These are phyloP conservation scores for Onychostruthus taczanowskii DNA, from an alignment of 2,113 vertebrate genomes.

Conservation along the genomic window DNA sequence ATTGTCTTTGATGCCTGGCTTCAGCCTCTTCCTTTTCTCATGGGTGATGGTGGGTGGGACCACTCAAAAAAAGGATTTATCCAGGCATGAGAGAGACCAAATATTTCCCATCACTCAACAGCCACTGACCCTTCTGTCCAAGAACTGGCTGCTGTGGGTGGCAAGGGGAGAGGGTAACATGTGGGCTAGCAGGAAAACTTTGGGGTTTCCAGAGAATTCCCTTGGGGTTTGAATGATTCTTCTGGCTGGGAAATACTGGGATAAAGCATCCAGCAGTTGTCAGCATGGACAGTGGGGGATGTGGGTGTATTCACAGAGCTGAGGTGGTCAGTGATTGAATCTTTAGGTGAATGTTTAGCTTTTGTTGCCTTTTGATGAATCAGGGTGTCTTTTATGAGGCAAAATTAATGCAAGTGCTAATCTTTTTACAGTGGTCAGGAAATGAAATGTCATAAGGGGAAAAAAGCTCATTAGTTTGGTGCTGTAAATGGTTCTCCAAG, in stretches of 20 bases:
- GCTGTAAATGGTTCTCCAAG: not conserved
- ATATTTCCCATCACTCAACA: not conserved
- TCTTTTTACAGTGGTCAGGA: not conserved
- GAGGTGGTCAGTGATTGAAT: not conserved
- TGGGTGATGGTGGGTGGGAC: not conserved
- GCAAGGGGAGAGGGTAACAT: not conserved
- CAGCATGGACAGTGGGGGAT: not conserved
- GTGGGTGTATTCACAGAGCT: not conserved
- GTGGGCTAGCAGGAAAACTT: not conserved
- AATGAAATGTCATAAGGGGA: conserved; percentile 1
- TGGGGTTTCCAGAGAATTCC: not conserved
- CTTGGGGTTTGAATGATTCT: not conserved
- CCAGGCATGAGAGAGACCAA: not conserved
- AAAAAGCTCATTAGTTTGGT: conserved; percentile 20
- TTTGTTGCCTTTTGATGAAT: conserved; percentile 17
- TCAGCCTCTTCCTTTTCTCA: not conserved
- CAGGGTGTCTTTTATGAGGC: not conserved
- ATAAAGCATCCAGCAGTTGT: not conserved
- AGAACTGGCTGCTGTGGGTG: not conserved
- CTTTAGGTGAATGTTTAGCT: not conserved
- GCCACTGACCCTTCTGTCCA: not conserved
- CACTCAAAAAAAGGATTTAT: not conserved
- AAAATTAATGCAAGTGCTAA: not conserved
- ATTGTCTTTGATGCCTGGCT: not conserved
- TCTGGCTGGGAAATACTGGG: not conserved